Evolutionary conservation across 2,113 vertebrate genomes (phyloP).

Genomic region (Eidolon helvum): DNA sequence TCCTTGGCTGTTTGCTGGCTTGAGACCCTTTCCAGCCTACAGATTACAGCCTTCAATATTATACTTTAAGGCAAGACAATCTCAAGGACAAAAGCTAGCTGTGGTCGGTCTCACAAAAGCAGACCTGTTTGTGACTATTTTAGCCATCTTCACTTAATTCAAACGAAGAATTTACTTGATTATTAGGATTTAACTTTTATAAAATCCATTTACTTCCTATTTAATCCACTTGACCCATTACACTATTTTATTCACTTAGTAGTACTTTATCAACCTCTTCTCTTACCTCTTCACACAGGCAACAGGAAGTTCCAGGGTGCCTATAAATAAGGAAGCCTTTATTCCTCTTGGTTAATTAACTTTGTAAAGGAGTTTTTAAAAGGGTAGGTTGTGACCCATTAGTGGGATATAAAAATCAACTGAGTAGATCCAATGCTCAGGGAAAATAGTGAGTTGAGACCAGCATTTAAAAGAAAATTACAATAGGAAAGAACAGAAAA

Average conservation of each 20-base stretch:
- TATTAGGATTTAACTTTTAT: background rate
- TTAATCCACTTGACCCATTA: background rate
- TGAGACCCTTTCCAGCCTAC: background rate
- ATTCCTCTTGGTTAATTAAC: background rate
- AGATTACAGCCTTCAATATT: background rate
- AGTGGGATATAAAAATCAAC: background rate
- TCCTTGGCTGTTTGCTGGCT: background rate
- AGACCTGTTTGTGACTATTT: background rate
- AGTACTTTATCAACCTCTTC: background rate
- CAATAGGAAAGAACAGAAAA: background rate
- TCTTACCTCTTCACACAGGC: background rate
- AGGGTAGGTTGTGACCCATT: background rate
- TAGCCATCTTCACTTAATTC: background rate
- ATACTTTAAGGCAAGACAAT: background rate
- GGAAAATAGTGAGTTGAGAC: background rate
- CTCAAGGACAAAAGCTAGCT: background rate
- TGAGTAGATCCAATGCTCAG: background rate
- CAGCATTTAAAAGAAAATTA: background rate
- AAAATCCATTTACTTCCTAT: slow-evolving; percentile 12
- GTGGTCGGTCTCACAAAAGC: background rate
- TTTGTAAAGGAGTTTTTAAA: slow-evolving; percentile 35
- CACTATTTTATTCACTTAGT: background rate
- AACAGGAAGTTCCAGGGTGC: background rate
- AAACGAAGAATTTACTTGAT: background rate
- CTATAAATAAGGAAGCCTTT: background rate